Conservation (phyloP, 2,113 vertebrate species). For the Microcebus lehilahytsara region DNA sequence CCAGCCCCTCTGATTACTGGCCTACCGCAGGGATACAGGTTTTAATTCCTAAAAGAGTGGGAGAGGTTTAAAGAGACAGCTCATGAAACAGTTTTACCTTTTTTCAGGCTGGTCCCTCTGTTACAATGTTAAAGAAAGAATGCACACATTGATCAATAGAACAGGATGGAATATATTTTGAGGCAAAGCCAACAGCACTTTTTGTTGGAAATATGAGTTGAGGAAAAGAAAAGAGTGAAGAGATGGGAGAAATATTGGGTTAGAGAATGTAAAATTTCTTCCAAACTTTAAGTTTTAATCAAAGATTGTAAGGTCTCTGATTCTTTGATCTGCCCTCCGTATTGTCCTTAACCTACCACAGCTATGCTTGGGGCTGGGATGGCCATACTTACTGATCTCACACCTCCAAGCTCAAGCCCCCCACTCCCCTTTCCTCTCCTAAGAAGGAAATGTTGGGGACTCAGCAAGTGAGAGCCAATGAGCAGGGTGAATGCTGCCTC, state of each 20-base stretch:
- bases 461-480: neutral
- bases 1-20: no score
- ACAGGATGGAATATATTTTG: constrained; percentile 44
- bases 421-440: neutral
- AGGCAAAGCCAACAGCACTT: neutral
- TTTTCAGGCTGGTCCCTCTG: no score
- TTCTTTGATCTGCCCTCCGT: neutral
- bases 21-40: no score
- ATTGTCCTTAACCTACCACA: neutral
- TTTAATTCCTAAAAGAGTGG: no score
- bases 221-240: constrained; percentile 13
- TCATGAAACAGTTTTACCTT: no score
- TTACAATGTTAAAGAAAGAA: neutral
- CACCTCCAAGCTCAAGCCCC: neutral
- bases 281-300: constrained; percentile 32
- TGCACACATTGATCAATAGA: neutral
- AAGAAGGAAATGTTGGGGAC: neutral
- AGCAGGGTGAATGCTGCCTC: neutral
- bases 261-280: constrained; percentile 29
- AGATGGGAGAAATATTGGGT: neutral
- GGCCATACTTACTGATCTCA: neutral
- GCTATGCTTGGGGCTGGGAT: neutral
- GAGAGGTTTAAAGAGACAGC: no score
- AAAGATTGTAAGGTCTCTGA: neutral
- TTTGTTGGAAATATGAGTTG: constrained; percentile 6